Percentiles rank a stretch among this genome's conserved stretches.
These are phyloP conservation scores for Ceriagrion tenellum DNA, from an alignment of 2,888 invertebrate species.

Conservation along the genomic window DNA sequence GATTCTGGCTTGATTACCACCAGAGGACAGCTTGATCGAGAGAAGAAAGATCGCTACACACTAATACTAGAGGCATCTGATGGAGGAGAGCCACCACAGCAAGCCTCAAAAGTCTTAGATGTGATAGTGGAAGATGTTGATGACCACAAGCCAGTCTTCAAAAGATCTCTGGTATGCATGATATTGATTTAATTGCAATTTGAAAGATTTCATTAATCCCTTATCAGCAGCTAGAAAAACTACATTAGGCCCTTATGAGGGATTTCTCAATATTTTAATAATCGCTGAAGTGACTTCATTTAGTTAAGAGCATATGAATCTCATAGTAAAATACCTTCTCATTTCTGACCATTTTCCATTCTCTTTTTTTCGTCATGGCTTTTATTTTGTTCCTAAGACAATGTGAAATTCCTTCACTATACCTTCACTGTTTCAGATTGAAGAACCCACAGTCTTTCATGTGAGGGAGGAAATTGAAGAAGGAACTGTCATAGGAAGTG, in stretches of 20 bases:
- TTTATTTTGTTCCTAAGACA: not conserved
- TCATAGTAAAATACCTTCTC: no score
- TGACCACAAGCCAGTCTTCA: conserved; percentile 88
- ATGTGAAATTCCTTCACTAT: not conserved
- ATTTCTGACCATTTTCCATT: not conserved
- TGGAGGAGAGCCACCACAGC: conserved; percentile 88
- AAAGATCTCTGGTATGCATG: conserved; percentile 82
- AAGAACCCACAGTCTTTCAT: conserved; percentile 82
- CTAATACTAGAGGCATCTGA: conserved; percentile 89
- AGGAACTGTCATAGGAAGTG: conserved; percentile 84
- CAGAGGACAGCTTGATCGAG: conserved; percentile 85
- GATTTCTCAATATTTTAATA: no score
- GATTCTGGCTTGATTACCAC: conserved; percentile 87
- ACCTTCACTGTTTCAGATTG: conserved; percentile 79
- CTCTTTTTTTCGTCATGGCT: not conserved
- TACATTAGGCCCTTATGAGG: no score
- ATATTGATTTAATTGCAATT: no score
- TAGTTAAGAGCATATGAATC: no score
- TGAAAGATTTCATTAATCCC: no score
- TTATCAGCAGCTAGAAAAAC: no score
- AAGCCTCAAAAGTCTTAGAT: conserved; percentile 85
- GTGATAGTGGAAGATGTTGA: conserved; percentile 87
- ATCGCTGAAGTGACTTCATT: no score
- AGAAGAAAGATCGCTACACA: conserved; percentile 86
- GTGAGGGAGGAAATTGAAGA: conserved; percentile 85